These are phyloP conservation scores for Lacerta agilis DNA, from an alignment of 2,797 vertebrate genomes.

Conservation along the genomic window DNA sequence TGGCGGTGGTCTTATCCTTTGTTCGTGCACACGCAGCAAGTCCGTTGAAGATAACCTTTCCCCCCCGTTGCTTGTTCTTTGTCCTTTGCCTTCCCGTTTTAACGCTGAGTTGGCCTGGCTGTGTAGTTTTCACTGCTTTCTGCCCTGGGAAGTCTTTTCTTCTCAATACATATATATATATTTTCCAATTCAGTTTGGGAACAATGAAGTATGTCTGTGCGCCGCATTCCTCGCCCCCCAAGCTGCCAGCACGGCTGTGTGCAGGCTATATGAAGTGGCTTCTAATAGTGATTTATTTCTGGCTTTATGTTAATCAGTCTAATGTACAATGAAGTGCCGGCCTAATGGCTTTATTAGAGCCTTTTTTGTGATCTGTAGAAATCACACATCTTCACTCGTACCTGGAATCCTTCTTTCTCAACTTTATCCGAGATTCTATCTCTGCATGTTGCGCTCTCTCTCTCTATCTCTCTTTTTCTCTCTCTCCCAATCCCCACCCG, in stretches of 20 bases:
- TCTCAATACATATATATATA: background rate
- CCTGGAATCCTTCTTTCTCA: constrained; percentile 52
- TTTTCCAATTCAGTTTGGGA: constrained; percentile 59
- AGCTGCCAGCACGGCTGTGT: constrained; percentile 26
- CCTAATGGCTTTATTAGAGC: constrained; percentile 46
- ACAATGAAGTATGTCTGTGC: constrained; percentile 65
- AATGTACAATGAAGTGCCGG: constrained; percentile 65
- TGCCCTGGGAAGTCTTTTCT: constrained; percentile 41
- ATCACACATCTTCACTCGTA: constrained; percentile 48
- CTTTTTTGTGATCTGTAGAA: constrained; percentile 50
- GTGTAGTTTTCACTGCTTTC: constrained; percentile 48
- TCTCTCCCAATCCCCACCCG: constrained; percentile 24
- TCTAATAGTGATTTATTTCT: constrained; percentile 58
- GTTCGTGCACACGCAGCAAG: constrained; percentile 32
- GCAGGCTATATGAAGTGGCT: constrained; percentile 48
- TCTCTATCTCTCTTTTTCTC: constrained; percentile 43
- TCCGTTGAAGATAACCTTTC: constrained; percentile 50
- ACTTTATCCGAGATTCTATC: constrained; percentile 21
- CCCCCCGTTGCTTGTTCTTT: background rate
- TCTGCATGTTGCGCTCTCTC: constrained; percentile 76
- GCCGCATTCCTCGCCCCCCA: constrained; percentile 34
- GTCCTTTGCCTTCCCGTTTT: background rate
- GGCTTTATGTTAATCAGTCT: constrained; percentile 59
- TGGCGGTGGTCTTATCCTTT: constrained; percentile 44
- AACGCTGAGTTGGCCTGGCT: constrained; percentile 51